These are phyloP conservation scores for Candidula unifasciata DNA, from an alignment of 2,888 invertebrate species.

Conservation along the genomic window DNA sequence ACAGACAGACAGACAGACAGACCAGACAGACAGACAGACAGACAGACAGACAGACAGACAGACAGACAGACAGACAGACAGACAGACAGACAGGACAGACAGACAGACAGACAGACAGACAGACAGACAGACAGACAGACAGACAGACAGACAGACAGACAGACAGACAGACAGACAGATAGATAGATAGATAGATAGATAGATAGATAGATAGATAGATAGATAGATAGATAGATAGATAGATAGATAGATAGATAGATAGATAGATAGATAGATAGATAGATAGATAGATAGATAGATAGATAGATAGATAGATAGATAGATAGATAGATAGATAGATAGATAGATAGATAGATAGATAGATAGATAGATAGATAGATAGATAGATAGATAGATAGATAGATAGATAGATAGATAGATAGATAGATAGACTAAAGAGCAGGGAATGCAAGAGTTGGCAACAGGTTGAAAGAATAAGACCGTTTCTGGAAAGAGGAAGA, in stretches of 20 bases:
- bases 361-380: neutral
- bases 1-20: too few species aligned
- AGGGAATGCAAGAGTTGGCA: neutral
- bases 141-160: neutral
- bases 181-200: too few species aligned
- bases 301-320: neutral
- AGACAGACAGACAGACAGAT: slow-evolving; percentile 12
- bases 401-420: neutral
- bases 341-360: neutral
- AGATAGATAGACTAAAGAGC: neutral
- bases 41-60: too few species aligned
- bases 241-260: neutral
- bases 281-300: neutral
- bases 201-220: too few species aligned
- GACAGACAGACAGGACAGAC: too few species aligned
- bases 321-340: neutral
- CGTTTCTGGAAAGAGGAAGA: too few species aligned
- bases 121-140: neutral
- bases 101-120: neutral
- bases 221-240: neutral
- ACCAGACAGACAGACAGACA: too few species aligned
- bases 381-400: neutral
- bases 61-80: too few species aligned
- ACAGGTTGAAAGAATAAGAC: neutral
- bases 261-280: neutral